A percentile compares a stretch with the other conserved stretches of the same genome.
phyloP scores from a whole-genome alignment of 2,888 invertebrate species.

The Drosophila diplacantha region DNA sequence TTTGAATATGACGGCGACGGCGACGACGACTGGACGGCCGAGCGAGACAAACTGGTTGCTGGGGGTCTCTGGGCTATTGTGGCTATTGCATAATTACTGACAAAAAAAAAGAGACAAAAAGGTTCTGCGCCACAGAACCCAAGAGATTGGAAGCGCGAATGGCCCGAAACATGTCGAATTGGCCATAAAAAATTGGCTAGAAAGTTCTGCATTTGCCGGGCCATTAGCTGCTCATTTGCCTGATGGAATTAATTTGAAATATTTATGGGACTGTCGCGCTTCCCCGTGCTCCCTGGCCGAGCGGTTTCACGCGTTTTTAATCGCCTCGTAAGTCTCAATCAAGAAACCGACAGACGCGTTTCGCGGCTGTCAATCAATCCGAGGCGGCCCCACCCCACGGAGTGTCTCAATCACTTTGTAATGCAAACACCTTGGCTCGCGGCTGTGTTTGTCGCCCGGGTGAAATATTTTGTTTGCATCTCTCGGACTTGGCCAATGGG shows the following conservation, averaged over 20 bases:
- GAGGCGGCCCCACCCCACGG: slow-evolving; percentile 26
- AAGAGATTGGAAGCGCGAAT: slow-evolving; percentile 17
- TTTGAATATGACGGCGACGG: slow-evolving; percentile 65
- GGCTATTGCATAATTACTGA: slow-evolving; percentile 62
- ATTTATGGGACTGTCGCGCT: slow-evolving; percentile 40
- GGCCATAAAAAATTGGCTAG: slow-evolving; percentile 27
- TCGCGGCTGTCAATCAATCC: slow-evolving; percentile 39
- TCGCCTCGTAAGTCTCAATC: slow-evolving; percentile 45
- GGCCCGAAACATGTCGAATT: slow-evolving; percentile 10
- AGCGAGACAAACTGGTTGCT: slow-evolving; percentile 66
- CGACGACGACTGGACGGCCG: slow-evolving; percentile 45
- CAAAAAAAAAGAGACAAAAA: slow-evolving; percentile 26
- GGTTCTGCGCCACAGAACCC: slow-evolving; percentile 40
- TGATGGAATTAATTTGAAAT: slow-evolving; percentile 61
- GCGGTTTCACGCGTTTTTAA: slow-evolving; percentile 48
- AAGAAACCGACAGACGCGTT: slow-evolving; percentile 26
- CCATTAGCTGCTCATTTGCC: slow-evolving; percentile 49
- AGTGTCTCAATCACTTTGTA: slow-evolving; percentile 52
- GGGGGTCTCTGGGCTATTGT: slow-evolving; percentile 30
- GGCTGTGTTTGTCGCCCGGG: slow-evolving; percentile 31
- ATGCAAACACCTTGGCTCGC: slow-evolving; percentile 57
- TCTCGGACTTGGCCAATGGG: slow-evolving; percentile 56
- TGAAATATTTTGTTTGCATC: slow-evolving; percentile 55
- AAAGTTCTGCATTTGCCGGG: slow-evolving; percentile 31
- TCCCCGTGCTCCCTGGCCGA: background rate